phyloP scores from a whole-genome alignment of 2,888 invertebrate species.

The Eilema depressum region DNA sequence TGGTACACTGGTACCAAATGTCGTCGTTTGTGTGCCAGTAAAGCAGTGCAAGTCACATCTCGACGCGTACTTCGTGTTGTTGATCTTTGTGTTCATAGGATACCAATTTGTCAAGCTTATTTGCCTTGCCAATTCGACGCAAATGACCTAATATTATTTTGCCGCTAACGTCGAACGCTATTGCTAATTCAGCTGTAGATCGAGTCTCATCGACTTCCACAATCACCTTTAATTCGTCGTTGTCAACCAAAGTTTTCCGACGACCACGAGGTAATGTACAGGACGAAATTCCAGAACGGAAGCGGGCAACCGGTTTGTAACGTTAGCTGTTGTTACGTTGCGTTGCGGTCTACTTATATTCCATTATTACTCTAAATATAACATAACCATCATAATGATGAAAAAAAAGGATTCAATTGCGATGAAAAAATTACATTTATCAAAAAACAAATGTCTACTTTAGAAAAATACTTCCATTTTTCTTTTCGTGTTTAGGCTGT shows the following conservation, averaged over 20 bases:
- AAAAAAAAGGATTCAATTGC: too few species aligned
- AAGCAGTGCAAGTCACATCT: slow-evolving; percentile 11
- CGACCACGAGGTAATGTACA: neutral
- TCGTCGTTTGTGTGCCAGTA: slow-evolving; percentile 18
- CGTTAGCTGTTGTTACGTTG: too few species aligned
- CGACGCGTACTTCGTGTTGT: slow-evolving; percentile 4
- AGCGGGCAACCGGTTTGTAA: neutral
- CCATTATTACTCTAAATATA: too few species aligned
- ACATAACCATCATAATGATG: too few species aligned
- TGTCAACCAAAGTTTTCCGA: too few species aligned
- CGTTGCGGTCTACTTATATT: too few species aligned
- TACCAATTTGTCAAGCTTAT: slow-evolving; percentile 5
- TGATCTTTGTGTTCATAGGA: neutral
- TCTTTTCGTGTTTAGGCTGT: too few species aligned
- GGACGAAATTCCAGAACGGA: neutral
- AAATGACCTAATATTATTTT: slow-evolving; percentile 10
- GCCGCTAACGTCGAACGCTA: slow-evolving; percentile 11
- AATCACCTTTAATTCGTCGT: too few species aligned
- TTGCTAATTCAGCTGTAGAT: slow-evolving; percentile 18
- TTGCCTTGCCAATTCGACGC: slow-evolving; percentile 9
- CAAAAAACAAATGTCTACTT: too few species aligned
- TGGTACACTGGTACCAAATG: slow-evolving; percentile 21
- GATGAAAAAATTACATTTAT: too few species aligned
- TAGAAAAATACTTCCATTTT: too few species aligned
- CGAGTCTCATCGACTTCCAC: neutral